phyloP scores from a whole-genome alignment of 2,113 vertebrate species.

The Lycaon pictus region DNA sequence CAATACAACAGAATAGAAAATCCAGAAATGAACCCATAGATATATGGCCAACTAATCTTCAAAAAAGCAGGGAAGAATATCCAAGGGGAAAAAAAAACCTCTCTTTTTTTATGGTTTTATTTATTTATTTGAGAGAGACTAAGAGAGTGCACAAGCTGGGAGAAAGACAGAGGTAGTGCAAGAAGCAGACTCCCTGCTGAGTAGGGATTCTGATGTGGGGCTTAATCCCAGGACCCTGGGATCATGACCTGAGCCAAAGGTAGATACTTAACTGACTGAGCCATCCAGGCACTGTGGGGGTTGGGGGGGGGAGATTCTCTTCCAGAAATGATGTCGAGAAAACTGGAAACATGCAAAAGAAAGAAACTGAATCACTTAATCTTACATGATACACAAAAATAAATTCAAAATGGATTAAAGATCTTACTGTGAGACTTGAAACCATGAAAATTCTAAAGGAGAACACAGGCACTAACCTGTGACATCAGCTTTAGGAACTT shows the following conservation, averaged over 20 bases:
- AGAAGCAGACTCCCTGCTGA: too few species aligned
- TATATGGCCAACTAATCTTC: not conserved
- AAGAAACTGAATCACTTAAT: not conserved
- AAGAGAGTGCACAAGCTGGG: too few species aligned
- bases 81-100: not conserved
- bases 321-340: not conserved
- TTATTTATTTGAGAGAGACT: too few species aligned
- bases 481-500: not conserved
- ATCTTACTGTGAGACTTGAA: not conserved
- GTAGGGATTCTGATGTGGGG: too few species aligned
- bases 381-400: not conserved
- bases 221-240: too few species aligned
- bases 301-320: not conserved
- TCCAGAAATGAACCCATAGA: not conserved
- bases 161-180: too few species aligned
- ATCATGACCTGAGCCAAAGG: too few species aligned
- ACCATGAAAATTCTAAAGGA: not conserved
- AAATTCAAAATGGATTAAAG: not conserved
- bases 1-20: not conserved
- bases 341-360: not conserved
- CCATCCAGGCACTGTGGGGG: too few species aligned
- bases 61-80: not conserved
- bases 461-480: not conserved
- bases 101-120: too few species aligned
- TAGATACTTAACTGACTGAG: too few species aligned